phyloP scores from a whole-genome alignment of 2,888 invertebrate species.

The Drosophila neotestacea region DNA sequence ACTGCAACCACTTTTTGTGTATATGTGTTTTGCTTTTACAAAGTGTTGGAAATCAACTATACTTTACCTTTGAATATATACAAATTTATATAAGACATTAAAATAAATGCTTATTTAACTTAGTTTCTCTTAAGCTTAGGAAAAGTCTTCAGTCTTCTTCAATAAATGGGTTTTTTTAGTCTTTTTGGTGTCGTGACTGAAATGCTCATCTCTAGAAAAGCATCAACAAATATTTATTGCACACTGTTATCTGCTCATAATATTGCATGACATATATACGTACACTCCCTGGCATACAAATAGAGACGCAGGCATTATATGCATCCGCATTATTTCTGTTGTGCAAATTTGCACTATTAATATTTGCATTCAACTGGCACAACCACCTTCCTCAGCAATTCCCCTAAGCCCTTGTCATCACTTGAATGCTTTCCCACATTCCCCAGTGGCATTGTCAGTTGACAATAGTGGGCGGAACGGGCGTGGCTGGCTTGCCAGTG shows the following conservation, averaged over 20 bases:
- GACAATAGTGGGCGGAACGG: conserved; percentile 55
- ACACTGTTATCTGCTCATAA: conserved; percentile 24
- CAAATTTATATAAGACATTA: neutral
- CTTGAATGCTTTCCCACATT: conserved; percentile 55
- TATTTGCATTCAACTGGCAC: conserved; percentile 74
- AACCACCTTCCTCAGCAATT: conserved; percentile 1
- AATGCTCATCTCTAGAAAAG: conserved; percentile 13
- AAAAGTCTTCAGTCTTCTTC: neutral
- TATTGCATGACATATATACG: conserved; percentile 6
- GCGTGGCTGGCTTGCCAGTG: conserved; percentile 47
- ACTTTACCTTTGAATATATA: conserved; percentile 5
- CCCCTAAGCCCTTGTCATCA: neutral
- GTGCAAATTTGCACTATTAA: conserved; percentile 73
- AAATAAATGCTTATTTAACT: neutral
- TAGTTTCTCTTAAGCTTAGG: neutral
- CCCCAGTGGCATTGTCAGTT: conserved; percentile 64
- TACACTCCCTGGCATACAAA: conserved; percentile 3
- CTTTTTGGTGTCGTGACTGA: neutral
- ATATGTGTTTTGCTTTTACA: conserved; percentile 1
- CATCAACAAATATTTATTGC: conserved; percentile 28
- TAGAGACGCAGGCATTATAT: conserved; percentile 25
- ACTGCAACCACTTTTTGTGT: conserved; percentile 6
- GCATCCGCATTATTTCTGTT: conserved; percentile 45
- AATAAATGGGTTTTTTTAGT: neutral
- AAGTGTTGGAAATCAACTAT: conserved; percentile 5